These are phyloP conservation scores for Glyptemys insculpta DNA, from an alignment of 2,797 vertebrate species.

Conservation along the genomic window DNA sequence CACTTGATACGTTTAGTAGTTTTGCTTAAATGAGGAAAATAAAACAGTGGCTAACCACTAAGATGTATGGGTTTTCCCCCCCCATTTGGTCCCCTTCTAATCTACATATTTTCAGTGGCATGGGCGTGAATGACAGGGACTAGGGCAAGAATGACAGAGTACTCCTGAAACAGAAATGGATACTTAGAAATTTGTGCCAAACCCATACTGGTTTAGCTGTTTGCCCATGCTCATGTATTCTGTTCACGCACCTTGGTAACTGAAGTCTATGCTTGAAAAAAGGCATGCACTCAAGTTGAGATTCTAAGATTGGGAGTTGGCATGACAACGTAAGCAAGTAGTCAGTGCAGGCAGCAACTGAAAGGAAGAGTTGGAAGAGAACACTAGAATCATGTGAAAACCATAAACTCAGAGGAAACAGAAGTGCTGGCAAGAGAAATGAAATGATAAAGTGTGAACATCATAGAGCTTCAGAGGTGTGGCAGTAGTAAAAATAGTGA, in stretches of 20 bases:
- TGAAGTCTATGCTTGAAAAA: constrained; percentile 58
- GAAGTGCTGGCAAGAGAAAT: constrained; percentile 1
- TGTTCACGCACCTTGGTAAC: constrained; percentile 67
- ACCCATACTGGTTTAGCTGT: constrained; percentile 16
- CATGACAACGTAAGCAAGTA: constrained; percentile 75
- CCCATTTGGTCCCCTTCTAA: not conserved
- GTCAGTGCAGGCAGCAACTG: constrained; percentile 58
- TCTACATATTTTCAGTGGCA: constrained; percentile 3
- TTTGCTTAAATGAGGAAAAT: constrained; percentile 32
- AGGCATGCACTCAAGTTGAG: constrained; percentile 59
- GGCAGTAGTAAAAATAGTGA: not conserved
- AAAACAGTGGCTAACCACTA: not conserved
- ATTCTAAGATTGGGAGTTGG: constrained; percentile 64
- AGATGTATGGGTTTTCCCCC: constrained; percentile 20
- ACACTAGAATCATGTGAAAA: constrained; percentile 13
- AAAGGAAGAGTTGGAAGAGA: constrained; percentile 29
- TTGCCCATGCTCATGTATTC: constrained; percentile 64
- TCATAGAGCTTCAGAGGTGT: not conserved
- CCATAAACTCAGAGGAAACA: not conserved
- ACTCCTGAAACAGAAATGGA: not conserved
- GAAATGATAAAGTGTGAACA: constrained; percentile 35
- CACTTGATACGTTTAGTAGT: constrained; percentile 21
- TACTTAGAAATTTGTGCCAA: constrained; percentile 14
- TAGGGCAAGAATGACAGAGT: constrained; percentile 26
- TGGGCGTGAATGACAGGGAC: not conserved